Percentiles rank a stretch among this genome's conserved stretches.
Conservation (phyloP, 2,888 invertebrate genomes). For the Conomelus anceps region DNA sequence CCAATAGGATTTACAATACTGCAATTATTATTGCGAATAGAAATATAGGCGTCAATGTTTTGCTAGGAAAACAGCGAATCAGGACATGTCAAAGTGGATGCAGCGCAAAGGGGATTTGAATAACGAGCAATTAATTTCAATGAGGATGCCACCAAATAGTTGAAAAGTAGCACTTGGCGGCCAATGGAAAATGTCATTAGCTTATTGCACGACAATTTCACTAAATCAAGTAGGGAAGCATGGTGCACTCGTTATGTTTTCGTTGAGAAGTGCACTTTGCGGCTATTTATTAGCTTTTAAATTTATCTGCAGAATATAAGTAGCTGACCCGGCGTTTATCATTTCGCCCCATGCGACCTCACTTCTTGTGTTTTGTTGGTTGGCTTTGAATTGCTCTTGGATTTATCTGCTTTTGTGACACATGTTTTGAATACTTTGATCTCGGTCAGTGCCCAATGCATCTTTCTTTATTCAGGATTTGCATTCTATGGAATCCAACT, state of each 20-base stretch:
- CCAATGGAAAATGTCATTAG: background rate
- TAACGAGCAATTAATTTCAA: background rate
- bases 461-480: background rate
- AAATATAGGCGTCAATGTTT: background rate
- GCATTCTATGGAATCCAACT: background rate
- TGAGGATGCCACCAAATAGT: background rate
- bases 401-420: background rate
- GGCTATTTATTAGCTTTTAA: background rate
- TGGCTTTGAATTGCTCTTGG: background rate
- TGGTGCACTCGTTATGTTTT: background rate
- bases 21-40: background rate
- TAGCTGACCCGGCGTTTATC: background rate
- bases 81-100: background rate
- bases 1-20: background rate
- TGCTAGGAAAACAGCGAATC: background rate
- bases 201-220: background rate
- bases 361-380: background rate
- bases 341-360: background rate
- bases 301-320: background rate
- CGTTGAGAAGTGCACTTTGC: background rate
- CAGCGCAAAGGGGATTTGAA: background rate
- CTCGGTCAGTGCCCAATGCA: background rate
- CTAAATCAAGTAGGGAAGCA: background rate
- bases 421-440: background rate
- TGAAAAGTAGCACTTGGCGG: background rate